Percentiles rank a stretch among this genome's conserved stretches.
Conservation (phyloP, 2,888 invertebrate genomes). For the Drosophila sordidapex region DNA sequence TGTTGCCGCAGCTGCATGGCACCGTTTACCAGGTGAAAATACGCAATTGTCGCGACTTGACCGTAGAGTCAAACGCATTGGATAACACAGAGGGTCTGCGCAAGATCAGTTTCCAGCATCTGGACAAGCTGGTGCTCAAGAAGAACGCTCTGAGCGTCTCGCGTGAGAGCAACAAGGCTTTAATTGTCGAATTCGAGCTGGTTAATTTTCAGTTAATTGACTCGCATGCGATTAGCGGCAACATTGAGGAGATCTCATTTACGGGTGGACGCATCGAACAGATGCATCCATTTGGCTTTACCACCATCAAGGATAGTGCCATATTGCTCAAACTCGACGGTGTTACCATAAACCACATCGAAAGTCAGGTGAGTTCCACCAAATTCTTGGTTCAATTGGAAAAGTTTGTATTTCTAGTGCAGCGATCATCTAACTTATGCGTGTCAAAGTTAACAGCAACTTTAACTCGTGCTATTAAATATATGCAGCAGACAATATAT, state of each 20-base stretch:
- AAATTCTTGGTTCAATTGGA: background rate
- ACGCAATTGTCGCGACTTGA: slow-evolving; percentile 88
- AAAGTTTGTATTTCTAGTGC: background rate
- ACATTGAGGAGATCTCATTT: slow-evolving; percentile 89
- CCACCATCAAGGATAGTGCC: slow-evolving; percentile 88
- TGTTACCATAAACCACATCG: slow-evolving; percentile 87
- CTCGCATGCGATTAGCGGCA: slow-evolving; percentile 89
- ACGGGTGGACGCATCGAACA: slow-evolving; percentile 87
- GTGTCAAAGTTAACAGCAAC: background rate
- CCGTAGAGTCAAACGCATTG: slow-evolving; percentile 87
- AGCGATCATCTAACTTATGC: background rate
- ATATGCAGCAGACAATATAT: background rate
- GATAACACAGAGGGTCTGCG: slow-evolving; percentile 88
- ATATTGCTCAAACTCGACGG: slow-evolving; percentile 88
- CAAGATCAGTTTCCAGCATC: slow-evolving; percentile 87
- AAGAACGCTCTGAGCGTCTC: slow-evolving; percentile 88
- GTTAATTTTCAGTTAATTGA: slow-evolving; percentile 86
- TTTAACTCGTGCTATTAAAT: background rate
- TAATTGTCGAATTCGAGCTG: slow-evolving; percentile 83
- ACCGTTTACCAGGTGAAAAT: slow-evolving; percentile 87
- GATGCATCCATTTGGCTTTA: slow-evolving; percentile 90
- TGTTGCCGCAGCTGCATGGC: slow-evolving; percentile 85
- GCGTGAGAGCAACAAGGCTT: slow-evolving; percentile 83
- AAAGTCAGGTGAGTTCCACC: slow-evolving; percentile 83
- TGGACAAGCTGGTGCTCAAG: slow-evolving; percentile 87